Evolutionary conservation across 1,140 invertebrate species (phyloP), one percentile per base, ranked within the genome.

Genomic region (Drosophila bifasciata): DNA sequence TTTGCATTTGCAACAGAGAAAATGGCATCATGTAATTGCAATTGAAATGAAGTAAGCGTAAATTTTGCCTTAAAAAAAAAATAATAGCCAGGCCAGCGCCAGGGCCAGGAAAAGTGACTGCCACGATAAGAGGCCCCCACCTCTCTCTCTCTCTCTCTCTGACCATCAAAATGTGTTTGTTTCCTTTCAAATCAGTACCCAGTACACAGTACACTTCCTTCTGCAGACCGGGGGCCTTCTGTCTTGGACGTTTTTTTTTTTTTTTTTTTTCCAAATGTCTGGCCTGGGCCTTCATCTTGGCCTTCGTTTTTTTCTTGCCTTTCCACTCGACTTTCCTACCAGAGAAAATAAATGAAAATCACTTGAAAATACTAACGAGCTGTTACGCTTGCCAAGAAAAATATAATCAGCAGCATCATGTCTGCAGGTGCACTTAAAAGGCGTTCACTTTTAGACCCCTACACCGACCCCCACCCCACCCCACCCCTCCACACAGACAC

Each of bases 391-490:
- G 78, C 75, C 75, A 88, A 88, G 83, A 79, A 88, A 88, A 88
- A 88, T 88, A 88, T 88, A 88, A 88, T 88, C 83, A 88, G 83
- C 83, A 88, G 83, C 83, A 88, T 88, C 83, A 88, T 88, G 83
- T 89, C 83, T 88, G 83, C 83, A 88, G 83, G 83, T 88, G 83
- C 83, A 88, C 84, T 88, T 84, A 88, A 88, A 88, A 88, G 83
- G 83, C 83, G 83, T 88, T 88, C 83, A 88, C 83, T 88, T 88
- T 86, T 80, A 44, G 49, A 50, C 76, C 48, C 52, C 59, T 40
- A 44, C 51, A 44, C 23, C 0, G 3, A 11, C 76, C 56, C 64
- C 45, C 59, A 41, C 77, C 56, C 55, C 56, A 43, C 23, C 15
- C 15, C n/a, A n/a, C n/a, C n/a, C n/a, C n/a, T n/a, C n/a, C n/a